Evolutionary conservation across 2,113 vertebrate species (phyloP).

Genomic region (Gallinago paraguaiae): DNA sequence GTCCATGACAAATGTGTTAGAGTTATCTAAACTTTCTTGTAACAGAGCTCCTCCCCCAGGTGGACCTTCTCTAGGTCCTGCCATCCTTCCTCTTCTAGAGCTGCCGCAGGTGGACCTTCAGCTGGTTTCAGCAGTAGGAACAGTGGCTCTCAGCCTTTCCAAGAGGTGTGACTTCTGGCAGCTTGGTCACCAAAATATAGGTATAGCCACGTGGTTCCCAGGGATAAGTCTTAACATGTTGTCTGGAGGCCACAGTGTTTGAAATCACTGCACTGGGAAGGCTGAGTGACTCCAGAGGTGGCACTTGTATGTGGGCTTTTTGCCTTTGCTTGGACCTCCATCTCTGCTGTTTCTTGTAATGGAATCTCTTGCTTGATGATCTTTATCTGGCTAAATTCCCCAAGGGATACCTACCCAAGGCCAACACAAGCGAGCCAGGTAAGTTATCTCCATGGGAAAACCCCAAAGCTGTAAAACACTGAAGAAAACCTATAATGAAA

Average conservation of each 20-base stretch:
- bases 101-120: background rate
- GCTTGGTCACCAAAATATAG: background rate
- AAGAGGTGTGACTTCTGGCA: background rate
- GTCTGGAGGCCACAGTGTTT: background rate
- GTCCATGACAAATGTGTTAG: background rate
- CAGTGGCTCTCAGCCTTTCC: background rate
- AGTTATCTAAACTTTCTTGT: background rate
- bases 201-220: background rate
- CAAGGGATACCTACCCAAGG: background rate
- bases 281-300: background rate
- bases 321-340: background rate
- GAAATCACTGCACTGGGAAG: background rate
- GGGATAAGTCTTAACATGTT: accelerated
- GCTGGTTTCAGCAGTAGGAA: background rate
- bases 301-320: background rate
- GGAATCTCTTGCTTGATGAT: background rate
- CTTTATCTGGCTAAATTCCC: background rate
- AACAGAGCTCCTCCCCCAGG: accelerated
- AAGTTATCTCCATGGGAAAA: background rate
- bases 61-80: background rate
- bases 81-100: background rate
- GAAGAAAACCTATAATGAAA: background rate
- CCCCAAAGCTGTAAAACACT: background rate
- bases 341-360: background rate
- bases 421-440: background rate